Evolutionary conservation across 1,140 invertebrate species (phyloP).

Genomic region (Zaprionus camerounensis): DNA sequence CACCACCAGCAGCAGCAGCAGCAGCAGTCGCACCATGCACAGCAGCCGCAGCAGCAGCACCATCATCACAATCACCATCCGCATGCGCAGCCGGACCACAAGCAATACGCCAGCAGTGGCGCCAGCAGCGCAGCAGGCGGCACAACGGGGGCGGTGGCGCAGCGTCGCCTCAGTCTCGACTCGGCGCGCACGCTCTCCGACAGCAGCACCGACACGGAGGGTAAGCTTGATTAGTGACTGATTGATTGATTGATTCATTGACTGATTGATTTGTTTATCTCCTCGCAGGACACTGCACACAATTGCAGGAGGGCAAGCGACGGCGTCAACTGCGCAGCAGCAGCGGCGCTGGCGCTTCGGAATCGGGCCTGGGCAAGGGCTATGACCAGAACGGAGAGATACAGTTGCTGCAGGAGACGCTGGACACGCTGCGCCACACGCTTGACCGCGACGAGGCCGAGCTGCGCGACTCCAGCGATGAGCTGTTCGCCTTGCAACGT

Average conservation of each 20-base stretch:
- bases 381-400: conserved; percentile 88
- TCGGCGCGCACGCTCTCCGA: conserved; percentile 89
- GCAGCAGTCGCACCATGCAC: conserved; percentile 25
- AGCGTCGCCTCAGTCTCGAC: conserved; percentile 89
- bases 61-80: conserved; percentile 27
- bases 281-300: conserved; percentile 65
- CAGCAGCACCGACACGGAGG: conserved; percentile 88
- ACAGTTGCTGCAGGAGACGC: conserved; percentile 90
- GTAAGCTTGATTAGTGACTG: conserved; percentile 32
- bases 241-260: not conserved
- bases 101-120: conserved; percentile 60
- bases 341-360: conserved; percentile 67
- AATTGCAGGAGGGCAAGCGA: conserved; percentile 78
- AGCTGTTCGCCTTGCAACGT: conserved; percentile 78
- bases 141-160: conserved; percentile 58
- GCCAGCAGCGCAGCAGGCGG: conserved; percentile 49
- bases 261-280: not conserved
- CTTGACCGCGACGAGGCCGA: conserved; percentile 86
- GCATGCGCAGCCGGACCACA: conserved; percentile 46
- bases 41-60: conserved; percentile 39
- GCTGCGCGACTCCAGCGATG: conserved; percentile 81
- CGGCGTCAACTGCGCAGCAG: conserved; percentile 69
- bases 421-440: conserved; percentile 89
- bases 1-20: conserved; percentile 18
- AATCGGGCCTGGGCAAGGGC: conserved; percentile 48